Percentiles rank a stretch among this genome's conserved stretches.
These are phyloP conservation scores for Platycercus adscitus DNA, from an alignment of 2,113 vertebrate genomes.

Conservation along the genomic window DNA sequence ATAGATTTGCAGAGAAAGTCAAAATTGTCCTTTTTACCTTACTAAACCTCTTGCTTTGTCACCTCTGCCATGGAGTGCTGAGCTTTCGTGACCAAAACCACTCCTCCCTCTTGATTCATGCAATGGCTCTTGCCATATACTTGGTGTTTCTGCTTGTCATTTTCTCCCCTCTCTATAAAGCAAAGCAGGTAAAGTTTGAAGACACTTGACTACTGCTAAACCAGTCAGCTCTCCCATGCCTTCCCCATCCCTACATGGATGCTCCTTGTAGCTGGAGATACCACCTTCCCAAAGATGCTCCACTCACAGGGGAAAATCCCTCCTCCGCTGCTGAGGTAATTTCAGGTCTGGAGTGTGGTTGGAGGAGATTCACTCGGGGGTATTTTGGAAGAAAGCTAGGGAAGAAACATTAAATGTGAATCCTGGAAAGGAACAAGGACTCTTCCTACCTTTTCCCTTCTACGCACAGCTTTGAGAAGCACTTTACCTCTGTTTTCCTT, in stretches of 20 bases:
- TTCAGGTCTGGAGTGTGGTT: not conserved
- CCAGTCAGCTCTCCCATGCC: not conserved
- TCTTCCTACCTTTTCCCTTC: not conserved
- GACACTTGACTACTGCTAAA: not conserved
- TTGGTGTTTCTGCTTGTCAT: not conserved
- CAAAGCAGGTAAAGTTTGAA: not conserved
- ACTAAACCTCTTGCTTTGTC: not conserved
- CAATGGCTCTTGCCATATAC: accelerated
- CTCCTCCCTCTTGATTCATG: not conserved
- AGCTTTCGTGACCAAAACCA: accelerated
- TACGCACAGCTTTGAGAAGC: not conserved
- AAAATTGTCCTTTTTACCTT: not conserved
- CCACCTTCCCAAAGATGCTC: not conserved
- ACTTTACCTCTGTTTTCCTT: not conserved
- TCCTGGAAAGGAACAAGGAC: not conserved
- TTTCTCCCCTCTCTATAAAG: not conserved
- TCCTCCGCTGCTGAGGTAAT: not conserved
- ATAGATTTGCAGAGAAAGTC: not conserved
- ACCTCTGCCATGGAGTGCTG: not conserved
- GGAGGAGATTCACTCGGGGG: not conserved
- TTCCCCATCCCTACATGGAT: not conserved
- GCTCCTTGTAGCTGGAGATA: accelerated
- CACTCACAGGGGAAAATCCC: accelerated
- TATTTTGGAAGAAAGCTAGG: not conserved
- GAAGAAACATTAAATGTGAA: not conserved